These are phyloP conservation scores for Lycophotia porphyrea DNA, from an alignment of 2,888 invertebrate species.

Conservation along the genomic window DNA sequence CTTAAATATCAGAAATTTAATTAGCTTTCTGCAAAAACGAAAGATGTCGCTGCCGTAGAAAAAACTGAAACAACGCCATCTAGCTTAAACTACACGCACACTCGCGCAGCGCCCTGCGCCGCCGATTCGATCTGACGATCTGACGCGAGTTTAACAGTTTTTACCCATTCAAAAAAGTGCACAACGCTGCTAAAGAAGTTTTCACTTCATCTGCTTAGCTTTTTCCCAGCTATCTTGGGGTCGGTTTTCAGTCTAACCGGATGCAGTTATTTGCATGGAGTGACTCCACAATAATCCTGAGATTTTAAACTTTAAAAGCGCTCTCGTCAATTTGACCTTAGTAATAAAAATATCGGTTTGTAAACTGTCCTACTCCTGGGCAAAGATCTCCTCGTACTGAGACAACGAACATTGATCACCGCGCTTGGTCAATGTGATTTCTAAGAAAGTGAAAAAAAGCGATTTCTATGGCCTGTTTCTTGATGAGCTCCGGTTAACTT, in stretches of 20 bases:
- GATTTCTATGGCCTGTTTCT: background rate
- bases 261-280: background rate
- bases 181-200: too few relatives aligned
- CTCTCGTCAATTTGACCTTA: background rate
- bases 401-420: conserved; percentile 11
- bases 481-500: background rate
- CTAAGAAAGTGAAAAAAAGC: background rate
- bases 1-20: too few relatives aligned
- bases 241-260: background rate
- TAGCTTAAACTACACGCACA: too few relatives aligned
- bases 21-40: too few relatives aligned
- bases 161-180: too few relatives aligned
- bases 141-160: too few relatives aligned
- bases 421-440: conserved; percentile 22
- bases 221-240: background rate
- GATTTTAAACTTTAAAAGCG: background rate
- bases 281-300: background rate
- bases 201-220: background rate
- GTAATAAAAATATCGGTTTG: background rate
- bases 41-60: too few relatives aligned
- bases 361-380: background rate
- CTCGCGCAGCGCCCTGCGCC: too few relatives aligned
- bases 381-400: conserved; percentile 1
- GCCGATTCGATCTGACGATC: too few relatives aligned
- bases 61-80: too few relatives aligned